Evolutionary conservation across 2,888 invertebrate genomes (phyloP), one percentile per base, ranked within the genome.

Genomic region (Dryocosmus kuriphilus): DNA sequence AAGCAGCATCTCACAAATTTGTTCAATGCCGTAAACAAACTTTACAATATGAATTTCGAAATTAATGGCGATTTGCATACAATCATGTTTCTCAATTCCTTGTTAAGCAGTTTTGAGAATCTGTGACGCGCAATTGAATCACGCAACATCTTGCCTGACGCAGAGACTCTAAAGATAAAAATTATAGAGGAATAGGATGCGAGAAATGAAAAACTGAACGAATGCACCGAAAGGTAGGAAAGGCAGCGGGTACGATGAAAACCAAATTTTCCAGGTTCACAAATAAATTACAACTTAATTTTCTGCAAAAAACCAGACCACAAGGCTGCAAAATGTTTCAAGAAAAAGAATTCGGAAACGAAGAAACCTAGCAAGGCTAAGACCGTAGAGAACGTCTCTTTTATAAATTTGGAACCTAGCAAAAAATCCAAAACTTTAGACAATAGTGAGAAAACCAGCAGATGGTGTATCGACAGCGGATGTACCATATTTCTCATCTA

Each of bases 71-170:
- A n/a, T n/a, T n/a, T n/a, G n/a, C n/a, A n/a, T n/a, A n/a, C n/a
- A n/a, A n/a, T n/a, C n/a, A n/a, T n/a, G 79, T 16, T 83, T 2
- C 62, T 85, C 9, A 81, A 83, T 27, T 82, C 82, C 32, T 65
- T 85, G 11, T 81, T 82, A 16, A 55, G 74, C 24, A 81, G 79
- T 14, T 86, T 75, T 19, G 85, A 83, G 11, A n/a, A n/a, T n/a
- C n/a, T n/a, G n/a, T n/a, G n/a, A n/a, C n/a, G n/a, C n/a, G n/a
- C n/a, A n/a, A n/a, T n/a, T n/a, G n/a, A n/a, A n/a, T n/a, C n/a
- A n/a, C n/a, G n/a, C n/a, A n/a, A n/a, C n/a, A 81, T 82, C 38
- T 77, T 86, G 9, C 85, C 84, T 2, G 65, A 73, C 7, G 55
- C 81, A 5, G 85, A 86, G 22, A 75, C 65, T 0, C 55, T 85